Conservation (phyloP, 1,140 invertebrate genomes). For the Saccostrea glomerata region DNA sequence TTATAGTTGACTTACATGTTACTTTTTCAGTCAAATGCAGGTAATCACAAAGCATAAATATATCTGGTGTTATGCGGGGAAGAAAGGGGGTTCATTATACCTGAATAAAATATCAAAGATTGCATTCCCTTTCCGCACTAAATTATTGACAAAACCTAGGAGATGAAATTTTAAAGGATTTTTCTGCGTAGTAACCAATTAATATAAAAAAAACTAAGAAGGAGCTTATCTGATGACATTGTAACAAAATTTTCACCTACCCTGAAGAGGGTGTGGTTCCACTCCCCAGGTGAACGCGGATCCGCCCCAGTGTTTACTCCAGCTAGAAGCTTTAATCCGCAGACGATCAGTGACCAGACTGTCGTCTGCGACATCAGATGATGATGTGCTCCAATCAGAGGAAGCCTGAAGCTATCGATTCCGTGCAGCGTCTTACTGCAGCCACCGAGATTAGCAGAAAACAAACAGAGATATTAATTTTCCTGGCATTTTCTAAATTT, state of each 20-base stretch:
- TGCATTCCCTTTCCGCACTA: background rate
- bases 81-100: no score
- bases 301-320: background rate
- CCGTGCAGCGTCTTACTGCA: constrained; percentile 22
- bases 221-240: background rate
- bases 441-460: constrained; percentile 10
- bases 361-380: background rate
- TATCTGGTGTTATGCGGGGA: no score
- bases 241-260: background rate
- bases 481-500: constrained; percentile 21
- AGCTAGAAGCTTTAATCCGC: background rate
- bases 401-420: background rate
- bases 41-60: no score
- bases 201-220: background rate
- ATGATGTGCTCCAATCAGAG: constrained; percentile 21
- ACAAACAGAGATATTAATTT: constrained; percentile 3
- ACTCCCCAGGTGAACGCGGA: background rate
- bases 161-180: no score
- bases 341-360: background rate
- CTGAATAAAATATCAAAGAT: background rate
- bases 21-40: no score
- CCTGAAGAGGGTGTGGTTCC: constrained; percentile 6
- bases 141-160: background rate
- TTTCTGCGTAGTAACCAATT: no score
- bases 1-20: no score